Conservation (phyloP, 2,888 invertebrate species). For the Amiota minor region DNA sequence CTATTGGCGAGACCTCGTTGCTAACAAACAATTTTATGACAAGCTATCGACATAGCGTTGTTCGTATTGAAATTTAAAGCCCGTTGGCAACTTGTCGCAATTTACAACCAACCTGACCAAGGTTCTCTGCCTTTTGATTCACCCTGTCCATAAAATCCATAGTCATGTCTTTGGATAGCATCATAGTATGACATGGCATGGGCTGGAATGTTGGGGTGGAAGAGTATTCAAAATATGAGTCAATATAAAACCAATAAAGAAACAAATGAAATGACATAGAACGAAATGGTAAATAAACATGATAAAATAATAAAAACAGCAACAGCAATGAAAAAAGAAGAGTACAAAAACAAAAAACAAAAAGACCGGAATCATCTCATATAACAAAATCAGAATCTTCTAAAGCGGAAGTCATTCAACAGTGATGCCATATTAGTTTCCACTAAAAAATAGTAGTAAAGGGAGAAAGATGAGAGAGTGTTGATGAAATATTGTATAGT, state of each 20-base stretch:
- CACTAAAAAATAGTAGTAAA: constrained; percentile 32
- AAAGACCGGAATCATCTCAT: constrained; percentile 33
- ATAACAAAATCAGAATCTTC: constrained; percentile 52
- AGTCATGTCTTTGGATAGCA: too few species aligned
- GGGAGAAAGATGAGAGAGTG: background rate
- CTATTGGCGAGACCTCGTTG: background rate
- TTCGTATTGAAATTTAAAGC: constrained; percentile 62
- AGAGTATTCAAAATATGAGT: constrained; percentile 56
- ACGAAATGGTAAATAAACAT: constrained; percentile 33
- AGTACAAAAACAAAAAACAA: constrained; percentile 7
- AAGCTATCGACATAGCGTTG: constrained; percentile 38
- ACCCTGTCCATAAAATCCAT: constrained; percentile 14
- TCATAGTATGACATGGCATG: background rate
- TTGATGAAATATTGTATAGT: background rate
- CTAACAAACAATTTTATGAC: constrained; percentile 46
- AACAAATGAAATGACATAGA: constrained; percentile 35
- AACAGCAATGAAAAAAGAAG: background rate
- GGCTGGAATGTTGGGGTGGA: constrained; percentile 18
- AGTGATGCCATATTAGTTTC: constrained; percentile 42
- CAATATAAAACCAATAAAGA: constrained; percentile 64
- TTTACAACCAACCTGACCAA: constrained; percentile 52
- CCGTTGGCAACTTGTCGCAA: constrained; percentile 64
- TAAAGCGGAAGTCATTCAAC: constrained; percentile 42
- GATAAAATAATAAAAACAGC: constrained; percentile 22
- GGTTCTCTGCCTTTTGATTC: constrained; percentile 17